Evolutionary conservation across 2,888 invertebrate species (phyloP).

Genomic region (Yponomeuta plumbellus): DNA sequence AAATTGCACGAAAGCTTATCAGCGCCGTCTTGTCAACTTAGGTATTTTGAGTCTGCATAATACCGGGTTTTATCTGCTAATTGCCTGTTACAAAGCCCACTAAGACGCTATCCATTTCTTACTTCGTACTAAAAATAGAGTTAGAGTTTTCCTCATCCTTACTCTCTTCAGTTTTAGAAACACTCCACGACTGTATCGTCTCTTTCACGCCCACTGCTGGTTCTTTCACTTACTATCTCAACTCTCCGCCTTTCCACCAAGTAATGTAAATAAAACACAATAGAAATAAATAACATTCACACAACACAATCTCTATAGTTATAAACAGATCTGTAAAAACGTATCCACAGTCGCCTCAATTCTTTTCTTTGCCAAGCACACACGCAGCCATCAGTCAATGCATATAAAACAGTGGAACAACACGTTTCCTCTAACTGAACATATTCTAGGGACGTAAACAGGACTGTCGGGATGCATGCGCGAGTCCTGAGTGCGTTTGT

Average conservation of each 20-base stretch:
- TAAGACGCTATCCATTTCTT: background rate
- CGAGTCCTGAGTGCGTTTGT: slow-evolving; percentile 14
- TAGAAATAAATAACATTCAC: too few relatives aligned
- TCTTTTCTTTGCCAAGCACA: too few relatives aligned
- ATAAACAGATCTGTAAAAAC: too few relatives aligned
- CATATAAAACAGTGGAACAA: too few relatives aligned
- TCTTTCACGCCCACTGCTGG: background rate
- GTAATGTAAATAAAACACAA: background rate
- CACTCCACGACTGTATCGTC: background rate
- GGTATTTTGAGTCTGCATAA: background rate
- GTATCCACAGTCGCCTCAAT: too few relatives aligned
- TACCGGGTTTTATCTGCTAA: background rate
- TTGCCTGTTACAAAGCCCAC: background rate
- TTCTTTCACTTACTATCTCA: background rate
- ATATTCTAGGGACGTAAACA: background rate
- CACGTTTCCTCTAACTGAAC: too few relatives aligned
- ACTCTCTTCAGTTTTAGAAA: background rate
- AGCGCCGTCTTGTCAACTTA: slow-evolving; percentile 23
- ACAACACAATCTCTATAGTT: too few relatives aligned
- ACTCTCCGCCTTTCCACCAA: background rate
- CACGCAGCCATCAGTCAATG: too few relatives aligned
- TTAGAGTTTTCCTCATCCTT: background rate
- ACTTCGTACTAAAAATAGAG: background rate
- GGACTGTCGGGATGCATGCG: slow-evolving; percentile 7
- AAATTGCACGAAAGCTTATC: slow-evolving; percentile 32